Evolutionary conservation across 2,113 vertebrate genomes (phyloP).

Genomic region (Panthera leo): DNA sequence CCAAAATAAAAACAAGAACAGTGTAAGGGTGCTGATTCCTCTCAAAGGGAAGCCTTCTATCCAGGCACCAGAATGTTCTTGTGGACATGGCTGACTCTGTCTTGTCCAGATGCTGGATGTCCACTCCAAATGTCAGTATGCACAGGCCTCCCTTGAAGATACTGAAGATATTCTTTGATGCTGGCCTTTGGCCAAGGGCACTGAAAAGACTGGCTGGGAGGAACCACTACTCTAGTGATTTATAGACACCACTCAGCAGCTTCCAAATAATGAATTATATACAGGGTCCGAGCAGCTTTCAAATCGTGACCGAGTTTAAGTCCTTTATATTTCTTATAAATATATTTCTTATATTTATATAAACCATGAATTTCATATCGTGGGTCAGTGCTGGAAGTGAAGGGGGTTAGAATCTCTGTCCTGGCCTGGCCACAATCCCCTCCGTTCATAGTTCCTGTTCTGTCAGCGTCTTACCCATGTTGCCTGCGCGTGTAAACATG

Average conservation of each 20-base stretch:
- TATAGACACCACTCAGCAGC: not conserved
- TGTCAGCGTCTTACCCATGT: not conserved
- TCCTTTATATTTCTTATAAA: not conserved
- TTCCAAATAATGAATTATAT: constrained; percentile 29
- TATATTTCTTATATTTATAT: not conserved
- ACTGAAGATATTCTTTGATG: not conserved
- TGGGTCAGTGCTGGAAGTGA: not conserved
- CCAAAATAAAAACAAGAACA: constrained; percentile 47
- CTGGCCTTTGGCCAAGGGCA: constrained; percentile 15
- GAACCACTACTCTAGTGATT: not conserved
- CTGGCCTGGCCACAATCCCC: not conserved
- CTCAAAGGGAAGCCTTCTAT: not conserved
- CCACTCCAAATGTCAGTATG: not conserved
- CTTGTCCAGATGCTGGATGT: not conserved
- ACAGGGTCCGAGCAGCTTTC: not conserved
- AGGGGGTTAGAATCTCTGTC: not conserved
- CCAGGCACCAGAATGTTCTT: not conserved
- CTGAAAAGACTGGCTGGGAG: not conserved
- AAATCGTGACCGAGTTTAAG: not conserved
- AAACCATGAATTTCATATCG: not conserved
- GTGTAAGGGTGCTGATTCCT: not conserved
- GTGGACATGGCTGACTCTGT: not conserved
- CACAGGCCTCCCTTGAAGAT: not conserved
- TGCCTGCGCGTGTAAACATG: not conserved
- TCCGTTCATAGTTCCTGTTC: not conserved